Evolutionary conservation across 2,797 vertebrate species (phyloP), one percentile per base, ranked within the genome.

Genomic region (Acanthiza pusilla): DNA sequence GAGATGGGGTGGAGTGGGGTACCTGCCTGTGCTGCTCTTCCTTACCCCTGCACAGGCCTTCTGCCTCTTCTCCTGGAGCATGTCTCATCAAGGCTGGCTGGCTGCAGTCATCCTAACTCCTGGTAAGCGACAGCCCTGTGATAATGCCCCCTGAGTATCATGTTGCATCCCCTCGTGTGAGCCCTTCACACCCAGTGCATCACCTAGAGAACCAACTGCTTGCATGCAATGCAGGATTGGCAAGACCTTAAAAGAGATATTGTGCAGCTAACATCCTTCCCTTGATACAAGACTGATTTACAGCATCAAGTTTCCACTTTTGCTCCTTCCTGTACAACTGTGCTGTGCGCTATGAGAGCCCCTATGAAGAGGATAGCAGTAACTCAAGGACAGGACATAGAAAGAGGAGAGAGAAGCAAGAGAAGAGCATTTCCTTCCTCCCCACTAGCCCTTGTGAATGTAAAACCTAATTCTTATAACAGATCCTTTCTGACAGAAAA

Each of bases 1-100:
- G 45, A 7, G 20, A 8, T 18, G 32, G 32, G 10, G 16, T 2
- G 5, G 16, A 1, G 4, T 6, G 15, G 0, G 1, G 14, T 17
- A 22, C 34, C 22, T 19, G 1, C 7, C 25, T 53, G 18, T 3
- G 0, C 50, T 51, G 17, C 14, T 68, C 25, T 53, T 21, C 10
- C 4, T 18, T 9, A 2, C 17, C 6, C 43, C 25, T 53, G 38
- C 27, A 61, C 10, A 43, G 30, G 12, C 32, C 19, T 43, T 51
- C 50, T 75, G 48, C 50, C 16, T 32, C 22, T 50, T 72, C 16
- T 74, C 8, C 32, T 62, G 62, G 19, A 70, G 12, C n/a, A 20
- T 16, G 5, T 27, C 18, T 77, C 30, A 20, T 70, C 30, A 22
- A 70, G 57, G 25, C 25, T 71, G 38, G 18, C 62, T 66, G 34